Evolutionary conservation across 2,888 invertebrate species (phyloP).

Genomic region (Gryllus longicercus): DNA sequence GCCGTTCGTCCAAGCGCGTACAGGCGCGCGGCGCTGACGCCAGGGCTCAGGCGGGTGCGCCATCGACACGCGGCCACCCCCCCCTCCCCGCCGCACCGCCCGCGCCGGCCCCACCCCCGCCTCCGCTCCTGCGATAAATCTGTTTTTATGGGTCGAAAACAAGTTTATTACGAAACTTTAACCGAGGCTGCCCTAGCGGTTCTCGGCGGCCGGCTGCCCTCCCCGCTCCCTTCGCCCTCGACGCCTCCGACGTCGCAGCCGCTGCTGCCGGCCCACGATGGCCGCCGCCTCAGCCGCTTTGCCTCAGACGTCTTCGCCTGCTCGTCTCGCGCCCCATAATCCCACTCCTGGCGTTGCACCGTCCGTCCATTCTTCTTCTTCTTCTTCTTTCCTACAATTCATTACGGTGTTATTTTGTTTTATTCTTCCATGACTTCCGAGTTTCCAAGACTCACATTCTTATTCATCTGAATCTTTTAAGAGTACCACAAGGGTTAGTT

Average conservation of each 20-base stretch:
- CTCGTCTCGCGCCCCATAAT: background rate
- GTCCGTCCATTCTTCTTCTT: background rate
- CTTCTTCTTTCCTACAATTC: too few relatives aligned
- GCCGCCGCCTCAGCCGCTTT: background rate
- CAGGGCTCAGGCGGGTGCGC: background rate
- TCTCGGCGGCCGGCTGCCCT: background rate
- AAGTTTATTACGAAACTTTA: constrained; percentile 10
- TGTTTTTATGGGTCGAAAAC: constrained; percentile 17
- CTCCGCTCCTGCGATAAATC: background rate
- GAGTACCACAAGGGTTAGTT: too few relatives aligned
- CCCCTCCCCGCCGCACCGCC: background rate
- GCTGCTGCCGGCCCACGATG: background rate
- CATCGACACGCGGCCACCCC: background rate
- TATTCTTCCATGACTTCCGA: too few relatives aligned
- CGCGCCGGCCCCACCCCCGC: background rate
- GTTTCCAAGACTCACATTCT: too few relatives aligned
- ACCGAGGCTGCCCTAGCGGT: background rate
- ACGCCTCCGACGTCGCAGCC: background rate
- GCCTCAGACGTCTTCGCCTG: background rate
- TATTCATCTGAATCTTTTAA: too few relatives aligned
- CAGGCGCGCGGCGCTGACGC: background rate
- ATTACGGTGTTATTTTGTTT: too few relatives aligned
- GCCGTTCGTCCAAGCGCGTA: background rate
- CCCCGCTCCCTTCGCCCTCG: background rate
- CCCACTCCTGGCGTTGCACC: background rate